Evolutionary conservation across 2,113 vertebrate genomes (phyloP).

Genomic region (Myotis brandtii): DNA sequence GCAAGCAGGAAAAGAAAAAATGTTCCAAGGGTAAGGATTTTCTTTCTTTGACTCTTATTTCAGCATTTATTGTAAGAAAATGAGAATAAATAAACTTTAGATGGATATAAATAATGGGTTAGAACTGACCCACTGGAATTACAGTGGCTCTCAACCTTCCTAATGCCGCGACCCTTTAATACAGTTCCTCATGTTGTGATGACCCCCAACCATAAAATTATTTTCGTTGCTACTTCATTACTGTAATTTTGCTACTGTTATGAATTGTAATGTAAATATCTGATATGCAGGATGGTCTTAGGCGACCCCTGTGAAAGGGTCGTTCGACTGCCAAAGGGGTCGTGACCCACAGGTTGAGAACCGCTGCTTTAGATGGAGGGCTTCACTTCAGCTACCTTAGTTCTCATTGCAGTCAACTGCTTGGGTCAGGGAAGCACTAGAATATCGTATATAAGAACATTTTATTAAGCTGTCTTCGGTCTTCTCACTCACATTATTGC

Average conservation of each 20-base stretch:
- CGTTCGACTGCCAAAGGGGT: too few relatives aligned
- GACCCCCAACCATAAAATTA: too few relatives aligned
- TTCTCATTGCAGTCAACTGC: not conserved
- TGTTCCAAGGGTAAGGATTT: constrained; percentile 85
- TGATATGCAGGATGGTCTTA: too few relatives aligned
- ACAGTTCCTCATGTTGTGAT: too few relatives aligned
- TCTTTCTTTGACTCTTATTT: constrained; percentile 35
- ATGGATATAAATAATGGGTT: constrained; percentile 16
- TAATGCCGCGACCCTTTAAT: too few relatives aligned
- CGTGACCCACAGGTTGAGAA: too few relatives aligned
- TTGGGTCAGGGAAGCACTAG: not conserved
- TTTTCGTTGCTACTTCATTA: too few relatives aligned
- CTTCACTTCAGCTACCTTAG: not conserved
- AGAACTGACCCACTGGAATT: constrained; percentile 37
- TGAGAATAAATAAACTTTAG: constrained; percentile 39
- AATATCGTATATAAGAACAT: not conserved
- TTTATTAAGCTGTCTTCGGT: not conserved
- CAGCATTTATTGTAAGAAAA: constrained; percentile 29
- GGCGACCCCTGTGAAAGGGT: too few relatives aligned
- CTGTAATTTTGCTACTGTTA: too few relatives aligned
- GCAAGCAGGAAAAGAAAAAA: constrained; percentile 84
- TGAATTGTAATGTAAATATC: too few relatives aligned
- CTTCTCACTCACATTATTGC: not conserved
- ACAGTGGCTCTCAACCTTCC: not conserved
- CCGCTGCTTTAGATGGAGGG: not conserved